Base-by-base conservation (phyloP, 1,140 invertebrate species). In the Drosophila sulfurigaster region DNA sequence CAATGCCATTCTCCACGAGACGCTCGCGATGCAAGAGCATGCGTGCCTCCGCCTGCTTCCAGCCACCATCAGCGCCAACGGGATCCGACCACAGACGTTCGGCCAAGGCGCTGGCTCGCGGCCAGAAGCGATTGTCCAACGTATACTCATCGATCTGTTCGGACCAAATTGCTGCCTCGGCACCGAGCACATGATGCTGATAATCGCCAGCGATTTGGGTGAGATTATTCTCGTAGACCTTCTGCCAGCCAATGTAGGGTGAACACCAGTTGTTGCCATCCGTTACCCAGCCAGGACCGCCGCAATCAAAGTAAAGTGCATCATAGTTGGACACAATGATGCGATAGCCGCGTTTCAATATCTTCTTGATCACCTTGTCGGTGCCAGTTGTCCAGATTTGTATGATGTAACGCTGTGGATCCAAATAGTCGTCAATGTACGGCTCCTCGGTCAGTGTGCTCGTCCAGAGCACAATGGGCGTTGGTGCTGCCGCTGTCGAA, bases 231-330 rank as follows among this genome's bases (percentile, higher is more conserved):
- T 96, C 94, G 81, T 98, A 98, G 6, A 97, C 94, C 78, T 95
- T 96, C 92, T 98, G 97, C 97, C 97, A 98, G 2, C 96, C 96
- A 89, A 96, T 98, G 92, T 97, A 98, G 0, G 97, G 97, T 0
- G 96, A 94, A 91, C 97, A 98, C 97, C 97, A 97, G 90, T 97
- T 97, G 78, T 96, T 96, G 89, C 95, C 95, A 66, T 92, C 93
- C 1, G 93, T 93, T 3, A 95, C 94, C 95, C 95, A 95, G 2
- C 94, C 94, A 11, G 94, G 94, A 75, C 94, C 97, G 41, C 96
- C 96, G 88, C 97, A 98, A 85, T 98, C 97, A 4, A 98, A 94
- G 88, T 97, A 97, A 1, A 97, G 92, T 1, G 96, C 96, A 91
- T 98, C 97, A 79, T 97, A 96, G 89, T 98, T 97, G 1, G 96